Evolutionary conservation across 2,797 vertebrate genomes (phyloP), one percentile per base, ranked within the genome.

Genomic region (Zenarchopterus dispar): DNA sequence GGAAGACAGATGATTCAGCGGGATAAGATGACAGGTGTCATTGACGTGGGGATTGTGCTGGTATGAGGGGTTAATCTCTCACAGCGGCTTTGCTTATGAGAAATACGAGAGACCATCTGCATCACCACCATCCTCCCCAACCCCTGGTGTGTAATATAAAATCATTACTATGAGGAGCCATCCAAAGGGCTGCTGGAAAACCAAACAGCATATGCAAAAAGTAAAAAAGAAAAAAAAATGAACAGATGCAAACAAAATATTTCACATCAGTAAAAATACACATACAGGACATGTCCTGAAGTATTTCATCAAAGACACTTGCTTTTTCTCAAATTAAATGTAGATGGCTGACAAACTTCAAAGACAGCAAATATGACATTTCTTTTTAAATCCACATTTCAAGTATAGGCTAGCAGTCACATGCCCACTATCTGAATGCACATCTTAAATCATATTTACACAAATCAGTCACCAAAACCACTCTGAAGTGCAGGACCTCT

Each of bases 21-120:
- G 77, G 75, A 78, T 88, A 75, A 81, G 72, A 77, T 81, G 82
- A 79, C 88, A 90, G 88, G 88, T 90, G 89, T 85, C 88, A 85
- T 36, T 89, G 85, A 90, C 61, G 61, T 78, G 78, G 58, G 72
- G 83, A 85, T 79, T 81, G 80, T n/a, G 33, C 67, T 77, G 79
- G 81, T 76, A 88, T 87, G 84, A 85, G 71, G 88, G 86, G 88
- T 87, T 90, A 82, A 88, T 87, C 87, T 79, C 67, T 61, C 75
- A 74, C 69, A 58, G 70, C 15, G 54, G 67, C 75, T 62, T 80
- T 31, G 59, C 74, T 84, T 81, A 80, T 77, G 82, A 88, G 77
- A 89, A 90, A 87, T 78, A 85, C 1, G 71, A 90, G 82, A 84
- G 71, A 73, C 84, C 78, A 86, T 88, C 73, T 85, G 78, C 74